Base-by-base conservation (phyloP, 2,797 vertebrate genomes). In the Scarus forsteni region DNA sequence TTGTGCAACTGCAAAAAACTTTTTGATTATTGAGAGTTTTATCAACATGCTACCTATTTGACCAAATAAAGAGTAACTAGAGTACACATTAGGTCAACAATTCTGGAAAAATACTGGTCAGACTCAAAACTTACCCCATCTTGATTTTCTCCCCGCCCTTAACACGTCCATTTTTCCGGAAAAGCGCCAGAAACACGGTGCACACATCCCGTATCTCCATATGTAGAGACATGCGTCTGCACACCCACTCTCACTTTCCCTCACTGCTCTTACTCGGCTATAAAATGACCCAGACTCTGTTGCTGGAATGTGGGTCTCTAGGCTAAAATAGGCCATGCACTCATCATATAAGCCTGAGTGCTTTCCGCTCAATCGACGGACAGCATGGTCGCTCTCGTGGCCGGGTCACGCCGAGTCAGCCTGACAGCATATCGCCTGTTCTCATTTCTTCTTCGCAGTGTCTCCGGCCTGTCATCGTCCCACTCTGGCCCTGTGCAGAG, bases 341-440 rank as follows among this genome's bases (percentile, higher is more conserved):
- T 77, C 85, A 86, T 90, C 79, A 88, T 67, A 76, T 85, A 85
- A 84, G 83, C 83, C 81, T 72, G 80, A 90, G 82, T 86, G 88
- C 74, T 82, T 81, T 72, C 55, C 19, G 50, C 61, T 80, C 72
- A 62, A 88, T 82, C 40, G 70, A 84, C 83, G 64, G 71, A 38
- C 66, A 60, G 70, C 71, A 4, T 8, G 74, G 70, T 73, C 56
- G 66, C 73, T 57, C 60, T 65, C 8, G 48, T 51, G 66, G 75
- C 56, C 59, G 43, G 57, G 82, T 89, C 19, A 51, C 66, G 76
- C 46, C 3, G 45, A 76, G 59, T 64, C 80, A 16, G 72, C 56
- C 82, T 59, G 36, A 61, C 69, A 18, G 70, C 70, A 50, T 57
- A 69, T 64, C 79, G 73, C 57, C 80, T 63, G 73, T 48, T 88